Evolutionary conservation across 2,888 invertebrate genomes (phyloP).

Genomic region (Tiliacea citrago): DNA sequence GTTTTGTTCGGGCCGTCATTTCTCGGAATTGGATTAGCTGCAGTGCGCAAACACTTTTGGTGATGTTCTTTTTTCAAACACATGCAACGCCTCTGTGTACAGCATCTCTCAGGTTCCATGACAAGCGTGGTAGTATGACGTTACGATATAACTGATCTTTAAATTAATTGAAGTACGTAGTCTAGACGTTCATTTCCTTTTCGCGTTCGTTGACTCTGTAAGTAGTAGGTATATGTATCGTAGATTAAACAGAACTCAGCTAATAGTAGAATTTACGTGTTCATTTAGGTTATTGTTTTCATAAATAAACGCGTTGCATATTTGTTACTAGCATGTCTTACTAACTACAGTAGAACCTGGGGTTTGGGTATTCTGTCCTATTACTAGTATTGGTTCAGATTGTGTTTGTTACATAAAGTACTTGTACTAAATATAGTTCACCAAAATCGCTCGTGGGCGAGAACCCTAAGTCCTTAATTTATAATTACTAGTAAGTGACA

Average conservation of each 20-base stretch:
- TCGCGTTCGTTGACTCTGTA: conserved; percentile 75
- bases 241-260: conserved; percentile 10
- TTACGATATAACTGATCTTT: conserved; percentile 48
- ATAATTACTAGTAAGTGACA: no score
- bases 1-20: background rate
- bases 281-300: background rate
- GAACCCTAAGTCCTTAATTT: no score
- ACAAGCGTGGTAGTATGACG: conserved; percentile 11
- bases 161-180: conserved; percentile 68
- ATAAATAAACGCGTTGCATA: background rate
- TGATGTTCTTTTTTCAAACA: conserved; percentile 13
- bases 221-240: background rate
- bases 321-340: no score
- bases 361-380: no score
- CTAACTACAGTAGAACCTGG: no score
- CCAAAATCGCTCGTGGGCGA: no score
- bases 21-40: background rate
- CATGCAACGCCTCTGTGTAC: background rate
- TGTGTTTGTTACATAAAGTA: no score
- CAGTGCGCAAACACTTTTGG: background rate
- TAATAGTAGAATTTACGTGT: background rate
- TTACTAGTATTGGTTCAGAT: no score
- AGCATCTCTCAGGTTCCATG: conserved; percentile 7
- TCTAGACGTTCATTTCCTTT: conserved; percentile 80
- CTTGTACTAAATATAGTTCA: no score